Percentiles rank a stretch among this genome's conserved stretches.
Conservation (phyloP, 1,140 invertebrate species). For the Hyphantria cunea region DNA sequence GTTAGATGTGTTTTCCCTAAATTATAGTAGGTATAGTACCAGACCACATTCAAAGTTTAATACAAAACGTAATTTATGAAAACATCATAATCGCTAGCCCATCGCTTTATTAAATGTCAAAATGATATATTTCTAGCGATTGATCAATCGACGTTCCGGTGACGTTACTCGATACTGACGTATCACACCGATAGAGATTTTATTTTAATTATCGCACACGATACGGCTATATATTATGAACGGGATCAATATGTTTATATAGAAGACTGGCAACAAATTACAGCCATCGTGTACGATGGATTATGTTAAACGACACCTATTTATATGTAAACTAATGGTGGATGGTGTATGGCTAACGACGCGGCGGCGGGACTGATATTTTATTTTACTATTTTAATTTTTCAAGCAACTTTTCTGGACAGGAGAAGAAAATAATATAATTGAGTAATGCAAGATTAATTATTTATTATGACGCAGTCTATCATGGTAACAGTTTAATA, state of each 20-base stretch:
- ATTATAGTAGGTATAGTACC: no score
- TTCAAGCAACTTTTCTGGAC: slow-evolving; percentile 4
- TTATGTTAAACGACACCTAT: slow-evolving; percentile 79
- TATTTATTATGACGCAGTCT: no score
- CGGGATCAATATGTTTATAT: slow-evolving; percentile 77
- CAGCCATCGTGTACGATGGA: slow-evolving; percentile 70
- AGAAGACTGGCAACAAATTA: slow-evolving; percentile 76
- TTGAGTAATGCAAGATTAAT: no score
- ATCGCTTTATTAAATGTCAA: slow-evolving; percentile 21
- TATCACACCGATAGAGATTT: slow-evolving; percentile 31
- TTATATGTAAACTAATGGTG: slow-evolving; percentile 79
- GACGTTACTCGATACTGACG: slow-evolving; percentile 29
- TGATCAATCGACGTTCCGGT: slow-evolving; percentile 25
- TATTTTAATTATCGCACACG: slow-evolving; percentile 38
- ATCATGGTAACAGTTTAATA: no score
- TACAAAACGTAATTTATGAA: slow-evolving; percentile 3
- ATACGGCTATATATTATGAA: slow-evolving; percentile 59
- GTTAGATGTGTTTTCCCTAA: no score
- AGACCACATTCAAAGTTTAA: no score
- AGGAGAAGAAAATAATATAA: no score
- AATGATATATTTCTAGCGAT: slow-evolving; percentile 27
- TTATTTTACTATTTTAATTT: slow-evolving; percentile 7
- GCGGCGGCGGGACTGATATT: slow-evolving; percentile 32
- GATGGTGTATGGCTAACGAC: slow-evolving; percentile 53
- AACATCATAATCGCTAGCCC: slow-evolving; percentile 18